Conservation (phyloP, 2,797 vertebrate genomes). For the Acipenser ruthenus region DNA sequence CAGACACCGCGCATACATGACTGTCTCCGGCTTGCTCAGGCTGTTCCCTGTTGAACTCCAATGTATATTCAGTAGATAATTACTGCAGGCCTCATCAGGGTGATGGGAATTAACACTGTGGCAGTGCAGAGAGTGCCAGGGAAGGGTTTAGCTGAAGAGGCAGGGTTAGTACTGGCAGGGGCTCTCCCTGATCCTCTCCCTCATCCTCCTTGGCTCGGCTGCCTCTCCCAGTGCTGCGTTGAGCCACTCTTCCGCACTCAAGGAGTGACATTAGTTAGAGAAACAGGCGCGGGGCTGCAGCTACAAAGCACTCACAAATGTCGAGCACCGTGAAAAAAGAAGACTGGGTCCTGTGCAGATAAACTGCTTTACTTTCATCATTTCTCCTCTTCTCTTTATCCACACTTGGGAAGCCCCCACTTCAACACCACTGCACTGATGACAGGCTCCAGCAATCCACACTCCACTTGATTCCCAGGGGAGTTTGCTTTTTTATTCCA, state of each 20-base stretch:
- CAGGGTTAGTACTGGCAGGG: conserved; percentile 21
- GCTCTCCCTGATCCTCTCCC: conserved; percentile 25
- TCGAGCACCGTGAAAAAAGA: neutral
- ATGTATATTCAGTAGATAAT: conserved; percentile 44
- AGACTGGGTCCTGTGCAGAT: neutral
- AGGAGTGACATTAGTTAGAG: conserved; percentile 32
- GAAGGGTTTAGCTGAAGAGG: conserved; percentile 26
- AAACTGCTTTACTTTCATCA: neutral
- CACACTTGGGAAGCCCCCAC: conserved; percentile 2
- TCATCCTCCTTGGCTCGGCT: conserved; percentile 21
- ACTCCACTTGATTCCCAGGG: neutral
- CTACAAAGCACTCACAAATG: neutral
- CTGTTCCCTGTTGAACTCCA: conserved; percentile 33
- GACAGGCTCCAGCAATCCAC: neutral
- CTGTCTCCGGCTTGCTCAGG: conserved; percentile 23
- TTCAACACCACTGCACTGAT: neutral
- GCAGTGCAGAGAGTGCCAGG: conserved; percentile 28
- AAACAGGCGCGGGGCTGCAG: conserved; percentile 22
- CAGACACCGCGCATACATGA: conserved; percentile 19
- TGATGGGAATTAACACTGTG: conserved; percentile 40
- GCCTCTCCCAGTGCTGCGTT: conserved; percentile 24
- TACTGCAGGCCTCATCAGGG: conserved; percentile 36
- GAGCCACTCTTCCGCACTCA: conserved; percentile 10
- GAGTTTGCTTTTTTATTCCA: neutral
- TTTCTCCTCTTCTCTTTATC: neutral